These are phyloP conservation scores for Leptopilina myrica DNA, from an alignment of 2,888 invertebrate species.

Conservation along the genomic window DNA sequence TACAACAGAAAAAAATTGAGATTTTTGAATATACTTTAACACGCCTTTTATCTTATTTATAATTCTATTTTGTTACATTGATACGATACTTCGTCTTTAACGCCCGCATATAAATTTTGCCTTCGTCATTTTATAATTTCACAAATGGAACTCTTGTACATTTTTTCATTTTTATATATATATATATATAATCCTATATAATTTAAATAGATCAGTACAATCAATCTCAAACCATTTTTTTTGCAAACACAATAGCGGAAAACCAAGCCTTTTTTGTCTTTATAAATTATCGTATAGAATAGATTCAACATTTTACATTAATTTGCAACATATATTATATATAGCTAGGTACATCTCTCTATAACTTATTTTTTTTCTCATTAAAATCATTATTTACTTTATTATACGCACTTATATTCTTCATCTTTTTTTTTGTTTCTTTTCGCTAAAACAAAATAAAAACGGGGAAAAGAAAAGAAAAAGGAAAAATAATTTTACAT, in stretches of 20 bases:
- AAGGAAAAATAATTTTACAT: conserved; percentile 6
- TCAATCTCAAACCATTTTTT: neutral
- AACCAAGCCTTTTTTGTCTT: neutral
- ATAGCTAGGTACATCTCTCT: conserved; percentile 1
- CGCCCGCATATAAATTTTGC: neutral
- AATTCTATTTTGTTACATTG: conserved; percentile 10
- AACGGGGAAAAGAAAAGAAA: too few relatives aligned
- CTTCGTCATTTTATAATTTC: neutral
- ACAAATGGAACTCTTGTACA: conserved; percentile 1
- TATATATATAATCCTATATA: neutral
- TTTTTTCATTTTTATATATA: neutral
- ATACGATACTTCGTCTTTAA: neutral
- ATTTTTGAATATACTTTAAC: neutral
- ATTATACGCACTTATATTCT: conserved; percentile 27
- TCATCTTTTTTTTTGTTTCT: neutral
- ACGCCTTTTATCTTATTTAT: conserved; percentile 6
- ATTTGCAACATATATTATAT: conserved; percentile 22
- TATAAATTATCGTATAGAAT: neutral
- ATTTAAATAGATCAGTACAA: conserved; percentile 15
- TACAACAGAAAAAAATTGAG: neutral
- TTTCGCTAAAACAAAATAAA: neutral
- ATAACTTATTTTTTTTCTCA: neutral
- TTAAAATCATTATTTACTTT: conserved; percentile 11
- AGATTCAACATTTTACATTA: conserved; percentile 20
- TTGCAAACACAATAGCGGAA: conserved; percentile 17